Evolutionary conservation across 1,140 invertebrate genomes (phyloP).

Genomic region (Dufourea novaeangliae): DNA sequence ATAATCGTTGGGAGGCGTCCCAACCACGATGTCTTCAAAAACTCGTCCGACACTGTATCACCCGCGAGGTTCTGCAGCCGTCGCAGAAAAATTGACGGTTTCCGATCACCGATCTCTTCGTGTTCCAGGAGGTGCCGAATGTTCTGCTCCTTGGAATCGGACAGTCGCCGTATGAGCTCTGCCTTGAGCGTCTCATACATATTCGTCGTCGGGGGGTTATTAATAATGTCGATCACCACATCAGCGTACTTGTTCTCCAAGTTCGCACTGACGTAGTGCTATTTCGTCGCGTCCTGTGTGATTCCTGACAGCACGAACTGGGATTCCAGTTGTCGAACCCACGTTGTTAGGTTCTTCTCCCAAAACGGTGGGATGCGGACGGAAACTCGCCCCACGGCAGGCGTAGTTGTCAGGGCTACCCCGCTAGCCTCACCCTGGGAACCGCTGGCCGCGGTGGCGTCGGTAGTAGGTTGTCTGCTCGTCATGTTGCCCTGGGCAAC

Average conservation of each 20-base stretch:
- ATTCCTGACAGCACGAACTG: neutral
- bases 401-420: no score
- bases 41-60: no score
- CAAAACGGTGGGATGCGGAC: neutral
- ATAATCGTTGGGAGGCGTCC: neutral
- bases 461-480: no score
- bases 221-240: constrained; percentile 46
- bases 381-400: neutral
- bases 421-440: no score
- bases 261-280: neutral
- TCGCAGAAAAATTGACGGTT: neutral
- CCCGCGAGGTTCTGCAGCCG: no score
- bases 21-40: no score
- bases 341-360: no score
- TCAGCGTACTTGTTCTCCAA: neutral
- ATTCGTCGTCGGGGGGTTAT: constrained; percentile 16
- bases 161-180: constrained; percentile 62
- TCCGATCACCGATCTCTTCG: constrained; percentile 56
- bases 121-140: constrained; percentile 61
- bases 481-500: no score
- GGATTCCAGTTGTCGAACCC: no score
- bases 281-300: neutral
- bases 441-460: no score
- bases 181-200: constrained; percentile 63
- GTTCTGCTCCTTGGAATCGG: constrained; percentile 61